phyloP scores from a whole-genome alignment of 2,797 vertebrate genomes.

The Allobates femoralis region DNA sequence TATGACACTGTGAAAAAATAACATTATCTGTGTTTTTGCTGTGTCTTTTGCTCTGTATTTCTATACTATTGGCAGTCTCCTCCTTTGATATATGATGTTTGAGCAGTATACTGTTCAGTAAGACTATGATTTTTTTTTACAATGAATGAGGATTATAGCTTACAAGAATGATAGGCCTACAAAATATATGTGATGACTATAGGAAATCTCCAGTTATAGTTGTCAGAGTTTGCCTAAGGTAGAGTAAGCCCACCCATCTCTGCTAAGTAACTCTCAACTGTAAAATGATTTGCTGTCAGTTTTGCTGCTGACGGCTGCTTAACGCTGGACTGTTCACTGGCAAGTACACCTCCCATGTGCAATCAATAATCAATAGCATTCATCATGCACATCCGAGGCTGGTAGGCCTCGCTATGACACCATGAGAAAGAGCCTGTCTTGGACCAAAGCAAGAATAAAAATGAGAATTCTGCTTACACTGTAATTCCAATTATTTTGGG shows the following conservation, averaged over 20 bases:
- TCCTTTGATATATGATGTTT: not conserved
- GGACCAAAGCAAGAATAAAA: not conserved
- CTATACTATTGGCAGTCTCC: not conserved
- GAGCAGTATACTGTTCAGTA: not conserved
- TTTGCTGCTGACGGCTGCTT: constrained; percentile 50
- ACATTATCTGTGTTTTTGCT: not conserved
- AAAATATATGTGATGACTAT: not conserved
- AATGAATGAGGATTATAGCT: constrained; percentile 41
- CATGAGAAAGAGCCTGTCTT: not conserved
- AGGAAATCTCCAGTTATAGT: constrained; percentile 1
- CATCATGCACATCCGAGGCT: constrained; percentile 28
- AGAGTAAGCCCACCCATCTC: constrained; percentile 33
- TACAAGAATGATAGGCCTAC: not conserved
- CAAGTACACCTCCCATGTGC: constrained; percentile 46
- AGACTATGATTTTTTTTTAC: not conserved
- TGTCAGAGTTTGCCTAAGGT: constrained; percentile 37
- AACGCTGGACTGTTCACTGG: constrained; percentile 36
- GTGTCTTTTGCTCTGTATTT: not conserved
- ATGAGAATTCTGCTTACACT: not conserved
- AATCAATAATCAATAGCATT: constrained; percentile 50
- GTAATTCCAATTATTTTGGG: not conserved
- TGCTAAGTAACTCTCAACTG: constrained; percentile 41
- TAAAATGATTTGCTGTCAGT: constrained; percentile 57
- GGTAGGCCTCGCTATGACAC: constrained; percentile 14
- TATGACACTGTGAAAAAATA: not conserved